Percentiles rank a stretch among this genome's conserved stretches.
These are phyloP conservation scores for Cinclus mexicanus DNA, from an alignment of 2,113 vertebrate genomes.

Conservation along the genomic window DNA sequence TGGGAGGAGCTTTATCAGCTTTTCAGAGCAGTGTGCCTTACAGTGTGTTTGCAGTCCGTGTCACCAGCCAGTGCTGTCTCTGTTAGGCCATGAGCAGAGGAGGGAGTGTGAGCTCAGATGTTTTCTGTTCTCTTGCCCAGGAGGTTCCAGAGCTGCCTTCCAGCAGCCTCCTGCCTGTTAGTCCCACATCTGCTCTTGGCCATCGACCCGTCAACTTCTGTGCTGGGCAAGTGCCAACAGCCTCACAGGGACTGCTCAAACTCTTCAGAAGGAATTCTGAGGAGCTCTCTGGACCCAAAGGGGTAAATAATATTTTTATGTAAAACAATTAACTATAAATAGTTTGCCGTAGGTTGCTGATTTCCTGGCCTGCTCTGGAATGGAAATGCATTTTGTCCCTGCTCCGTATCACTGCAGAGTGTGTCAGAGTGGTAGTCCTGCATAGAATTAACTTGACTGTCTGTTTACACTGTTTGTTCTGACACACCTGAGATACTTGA, in stretches of 20 bases:
- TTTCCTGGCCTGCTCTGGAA: not conserved
- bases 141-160: conserved; percentile 61
- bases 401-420: not conserved
- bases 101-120: not conserved
- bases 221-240: conserved; percentile 82
- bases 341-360: not conserved
- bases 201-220: conserved; percentile 57
- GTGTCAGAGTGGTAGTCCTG: not conserved
- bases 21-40: not conserved
- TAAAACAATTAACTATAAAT: not conserved
- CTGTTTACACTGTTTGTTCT: not conserved
- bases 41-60: not conserved
- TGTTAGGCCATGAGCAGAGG: not conserved
- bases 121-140: conserved; percentile 5
- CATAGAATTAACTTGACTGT: not conserved
- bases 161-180: conserved; percentile 62
- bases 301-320: conserved; percentile 68
- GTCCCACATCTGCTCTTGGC: conserved; percentile 30
- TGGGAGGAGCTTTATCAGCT: not conserved
- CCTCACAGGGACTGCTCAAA: conserved; percentile 86
- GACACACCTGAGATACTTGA: not conserved
- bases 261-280: conserved; percentile 84
- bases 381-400: not conserved
- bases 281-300: conserved; percentile 85
- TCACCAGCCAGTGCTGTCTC: not conserved